phyloP scores from a whole-genome alignment of 2,113 vertebrate genomes.

The Notechis scutatus region DNA sequence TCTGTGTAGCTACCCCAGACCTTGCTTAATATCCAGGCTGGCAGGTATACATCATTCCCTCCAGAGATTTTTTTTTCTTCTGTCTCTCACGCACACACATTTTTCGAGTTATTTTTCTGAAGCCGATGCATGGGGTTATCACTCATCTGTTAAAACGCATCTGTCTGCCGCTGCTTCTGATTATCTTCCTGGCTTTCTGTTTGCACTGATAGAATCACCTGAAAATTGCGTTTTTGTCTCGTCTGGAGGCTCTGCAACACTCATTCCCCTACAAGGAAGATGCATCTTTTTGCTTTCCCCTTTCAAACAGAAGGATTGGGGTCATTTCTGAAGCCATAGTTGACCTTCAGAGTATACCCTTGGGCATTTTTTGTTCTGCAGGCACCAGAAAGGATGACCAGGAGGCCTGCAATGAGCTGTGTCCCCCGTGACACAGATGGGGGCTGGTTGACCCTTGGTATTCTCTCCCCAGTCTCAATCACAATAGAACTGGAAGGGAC shows the following conservation, averaged over 20 bases:
- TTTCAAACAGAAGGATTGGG: background rate
- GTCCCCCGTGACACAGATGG: background rate
- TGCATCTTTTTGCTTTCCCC: background rate
- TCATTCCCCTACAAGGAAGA: background rate
- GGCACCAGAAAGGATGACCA: background rate
- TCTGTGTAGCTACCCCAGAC: background rate
- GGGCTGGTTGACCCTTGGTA: background rate
- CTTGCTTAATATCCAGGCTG: background rate
- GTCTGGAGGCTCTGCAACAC: background rate
- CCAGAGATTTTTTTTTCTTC: background rate
- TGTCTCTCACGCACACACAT: background rate
- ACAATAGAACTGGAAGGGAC: no score
- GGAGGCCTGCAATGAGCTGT: background rate
- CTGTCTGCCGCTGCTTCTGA: constrained; percentile 39
- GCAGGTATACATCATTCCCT: background rate
- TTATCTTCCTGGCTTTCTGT: constrained; percentile 19
- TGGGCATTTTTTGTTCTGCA: background rate
- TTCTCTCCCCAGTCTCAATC: background rate
- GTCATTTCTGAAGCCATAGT: background rate
- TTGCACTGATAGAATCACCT: constrained; percentile 46
- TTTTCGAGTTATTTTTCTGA: constrained; percentile 40
- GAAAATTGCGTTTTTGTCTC: constrained; percentile 19
- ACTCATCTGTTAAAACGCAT: constrained; percentile 11
- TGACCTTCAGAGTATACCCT: background rate
- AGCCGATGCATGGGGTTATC: constrained; percentile 27